Evolutionary conservation across 2,113 vertebrate species (phyloP).

Genomic region (Okapia johnstoni): DNA sequence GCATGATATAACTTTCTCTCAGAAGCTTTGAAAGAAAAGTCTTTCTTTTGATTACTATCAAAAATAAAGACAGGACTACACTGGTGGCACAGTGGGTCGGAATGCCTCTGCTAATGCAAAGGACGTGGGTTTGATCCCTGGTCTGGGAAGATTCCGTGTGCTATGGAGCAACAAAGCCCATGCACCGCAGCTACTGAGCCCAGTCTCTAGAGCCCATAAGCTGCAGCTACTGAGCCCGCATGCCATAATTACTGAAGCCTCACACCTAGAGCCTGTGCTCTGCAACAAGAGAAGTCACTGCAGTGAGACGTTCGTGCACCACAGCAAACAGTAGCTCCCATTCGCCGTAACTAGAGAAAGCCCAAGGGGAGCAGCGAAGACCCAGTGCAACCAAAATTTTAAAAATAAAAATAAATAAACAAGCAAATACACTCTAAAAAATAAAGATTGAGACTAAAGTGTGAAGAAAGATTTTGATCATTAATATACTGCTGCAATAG

Average conservation of each 20-base stretch:
- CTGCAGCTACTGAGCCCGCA: too few relatives aligned
- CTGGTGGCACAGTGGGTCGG: not conserved
- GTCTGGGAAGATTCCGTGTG: not conserved
- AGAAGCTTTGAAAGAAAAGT: not conserved
- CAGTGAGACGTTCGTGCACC: accelerated
- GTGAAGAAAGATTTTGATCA: not conserved
- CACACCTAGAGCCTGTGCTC: not conserved
- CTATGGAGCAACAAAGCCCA: accelerated
- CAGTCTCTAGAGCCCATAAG: not conserved
- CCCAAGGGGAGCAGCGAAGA: not conserved
- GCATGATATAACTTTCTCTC: not conserved
- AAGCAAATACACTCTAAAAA: not conserved
- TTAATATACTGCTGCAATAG: not conserved
- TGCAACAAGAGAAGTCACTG: accelerated
- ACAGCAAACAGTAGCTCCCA: not conserved
- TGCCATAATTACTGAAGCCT: not conserved
- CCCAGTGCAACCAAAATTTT: not conserved
- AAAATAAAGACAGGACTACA: not conserved
- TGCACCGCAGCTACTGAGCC: not conserved
- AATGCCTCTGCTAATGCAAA: not conserved
- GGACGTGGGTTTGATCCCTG: not conserved
- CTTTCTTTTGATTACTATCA: not conserved
- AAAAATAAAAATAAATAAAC: not conserved
- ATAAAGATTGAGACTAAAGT: not conserved
- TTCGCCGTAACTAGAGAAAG: not conserved